phyloP scores from a whole-genome alignment of 2,888 invertebrate species.

The Eledone cirrhosa region DNA sequence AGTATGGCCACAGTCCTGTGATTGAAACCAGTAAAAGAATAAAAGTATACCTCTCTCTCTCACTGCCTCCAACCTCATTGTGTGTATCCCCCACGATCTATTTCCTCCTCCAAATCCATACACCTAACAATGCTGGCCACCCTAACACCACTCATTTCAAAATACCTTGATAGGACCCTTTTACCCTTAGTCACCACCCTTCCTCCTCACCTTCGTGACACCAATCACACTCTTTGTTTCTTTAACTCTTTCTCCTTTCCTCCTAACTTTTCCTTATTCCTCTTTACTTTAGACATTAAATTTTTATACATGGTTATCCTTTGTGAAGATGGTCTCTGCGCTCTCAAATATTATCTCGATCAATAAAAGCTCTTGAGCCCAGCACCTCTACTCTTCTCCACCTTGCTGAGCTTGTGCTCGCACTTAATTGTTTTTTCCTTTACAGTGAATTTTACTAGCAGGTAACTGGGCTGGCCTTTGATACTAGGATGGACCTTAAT shows the following conservation, averaged over 20 bases:
- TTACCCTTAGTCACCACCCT: constrained; percentile 17
- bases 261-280: constrained; percentile 20
- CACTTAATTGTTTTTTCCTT: no score
- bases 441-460: no score
- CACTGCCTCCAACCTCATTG: constrained; percentile 14
- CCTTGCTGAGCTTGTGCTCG: neutral
- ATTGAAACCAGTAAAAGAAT: no score
- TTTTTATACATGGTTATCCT: neutral
- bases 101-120: neutral
- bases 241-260: constrained; percentile 23
- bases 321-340: neutral
- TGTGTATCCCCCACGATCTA: neutral
- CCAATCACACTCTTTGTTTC: constrained; percentile 11
- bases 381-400: neutral
- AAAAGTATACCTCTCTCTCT: constrained; percentile 32
- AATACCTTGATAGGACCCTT: neutral
- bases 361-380: neutral
- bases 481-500: no score
- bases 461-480: no score
- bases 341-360: neutral
- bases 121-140: neutral
- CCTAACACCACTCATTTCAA: neutral
- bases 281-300: neutral
- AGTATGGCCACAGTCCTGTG: no score
- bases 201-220: neutral